A percentile compares a stretch with the other conserved stretches of the same genome.
Conservation (phyloP, 2,113 vertebrate species). For the Suricata suricatta region DNA sequence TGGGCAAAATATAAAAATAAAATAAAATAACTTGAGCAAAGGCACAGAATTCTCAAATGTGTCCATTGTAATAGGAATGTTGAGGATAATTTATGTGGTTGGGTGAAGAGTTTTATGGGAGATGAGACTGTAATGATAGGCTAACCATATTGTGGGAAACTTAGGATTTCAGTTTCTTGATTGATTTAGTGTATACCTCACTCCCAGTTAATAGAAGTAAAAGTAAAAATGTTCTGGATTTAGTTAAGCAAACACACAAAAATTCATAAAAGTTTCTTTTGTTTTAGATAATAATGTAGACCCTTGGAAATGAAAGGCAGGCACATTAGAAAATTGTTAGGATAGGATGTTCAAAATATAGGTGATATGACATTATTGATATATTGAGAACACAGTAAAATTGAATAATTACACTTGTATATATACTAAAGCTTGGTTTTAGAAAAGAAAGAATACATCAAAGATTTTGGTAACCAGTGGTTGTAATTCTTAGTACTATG, state of each 20-base stretch:
- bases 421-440: neutral
- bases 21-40: neutral
- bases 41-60: neutral
- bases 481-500: neutral
- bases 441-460: neutral
- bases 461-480: neutral
- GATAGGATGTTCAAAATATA: neutral
- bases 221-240: neutral
- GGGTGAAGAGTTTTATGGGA: neutral
- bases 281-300: neutral
- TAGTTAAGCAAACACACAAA: neutral
- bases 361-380: neutral
- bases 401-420: neutral
- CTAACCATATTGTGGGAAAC: neutral
- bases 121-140: neutral
- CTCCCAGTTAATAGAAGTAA: neutral
- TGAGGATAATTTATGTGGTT: neutral
- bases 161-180: neutral
- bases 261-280: neutral
- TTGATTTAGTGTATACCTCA: neutral
- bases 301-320: neutral
- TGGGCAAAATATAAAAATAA: neutral
- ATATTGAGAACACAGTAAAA: neutral
- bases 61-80: neutral
- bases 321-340: neutral